These are phyloP conservation scores for Gastracanthus pulcherrimus DNA, from an alignment of 2,888 invertebrate species.

Conservation along the genomic window DNA sequence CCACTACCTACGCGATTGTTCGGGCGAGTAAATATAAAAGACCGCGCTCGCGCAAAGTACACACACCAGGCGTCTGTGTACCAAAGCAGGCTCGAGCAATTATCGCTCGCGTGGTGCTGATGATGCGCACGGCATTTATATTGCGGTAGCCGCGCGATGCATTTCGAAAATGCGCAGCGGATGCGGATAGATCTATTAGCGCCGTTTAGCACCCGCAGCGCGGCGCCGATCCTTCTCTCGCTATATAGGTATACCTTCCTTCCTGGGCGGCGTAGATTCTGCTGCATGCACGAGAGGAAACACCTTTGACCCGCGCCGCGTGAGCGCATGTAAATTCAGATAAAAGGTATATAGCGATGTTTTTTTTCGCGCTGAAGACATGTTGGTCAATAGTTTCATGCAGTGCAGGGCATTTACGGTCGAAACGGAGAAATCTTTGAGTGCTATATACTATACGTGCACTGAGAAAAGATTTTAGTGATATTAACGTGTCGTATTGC, in stretches of 20 bases:
- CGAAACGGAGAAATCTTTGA: too few relatives aligned
- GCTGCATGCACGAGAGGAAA: too few relatives aligned
- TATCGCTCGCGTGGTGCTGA: slow-evolving; percentile 26
- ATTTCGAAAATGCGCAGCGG: neutral
- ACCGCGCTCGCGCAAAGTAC: too few relatives aligned
- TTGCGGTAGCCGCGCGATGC: slow-evolving; percentile 2
- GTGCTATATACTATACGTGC: too few relatives aligned
- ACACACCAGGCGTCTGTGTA: neutral
- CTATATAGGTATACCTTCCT: too few relatives aligned
- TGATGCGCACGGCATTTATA: slow-evolving; percentile 18
- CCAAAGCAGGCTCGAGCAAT: slow-evolving; percentile 8
- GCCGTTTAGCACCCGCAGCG: slow-evolving; percentile 6
- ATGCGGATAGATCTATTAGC: slow-evolving; percentile 8
- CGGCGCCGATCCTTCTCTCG: too few relatives aligned
- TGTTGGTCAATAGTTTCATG: too few relatives aligned
- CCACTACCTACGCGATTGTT: too few relatives aligned
- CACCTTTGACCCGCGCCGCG: slow-evolving; percentile 10
- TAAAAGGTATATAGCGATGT: neutral
- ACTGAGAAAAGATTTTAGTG: too few relatives aligned
- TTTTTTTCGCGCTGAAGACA: neutral
- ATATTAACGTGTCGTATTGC: too few relatives aligned
- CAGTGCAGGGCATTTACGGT: too few relatives aligned
- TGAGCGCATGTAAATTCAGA: slow-evolving; percentile 11
- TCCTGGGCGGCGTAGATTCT: neutral
- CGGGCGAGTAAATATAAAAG: too few relatives aligned